These are phyloP conservation scores for Pantala flavescens DNA, from an alignment of 1,140 invertebrate genomes.

Conservation along the genomic window DNA sequence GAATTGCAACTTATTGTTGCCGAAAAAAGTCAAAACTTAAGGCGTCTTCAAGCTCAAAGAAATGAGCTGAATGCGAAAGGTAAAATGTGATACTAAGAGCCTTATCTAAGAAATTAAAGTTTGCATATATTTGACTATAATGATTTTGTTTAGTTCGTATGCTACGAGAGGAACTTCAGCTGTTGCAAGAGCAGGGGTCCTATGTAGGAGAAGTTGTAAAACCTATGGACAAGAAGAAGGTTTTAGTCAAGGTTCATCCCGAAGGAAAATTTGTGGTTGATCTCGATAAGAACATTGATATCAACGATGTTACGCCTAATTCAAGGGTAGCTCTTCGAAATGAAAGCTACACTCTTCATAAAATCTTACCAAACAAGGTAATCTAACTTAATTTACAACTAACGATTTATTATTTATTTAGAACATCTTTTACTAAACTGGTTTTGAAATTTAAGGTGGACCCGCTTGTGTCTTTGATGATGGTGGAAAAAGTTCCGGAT, in stretches of 20 bases:
- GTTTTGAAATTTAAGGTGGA: slow-evolving; percentile 58
- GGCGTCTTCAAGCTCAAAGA: slow-evolving; percentile 93
- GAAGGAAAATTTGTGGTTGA: slow-evolving; percentile 99
- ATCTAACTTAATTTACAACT: slow-evolving; percentile 17
- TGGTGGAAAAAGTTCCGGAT: slow-evolving; percentile 99
- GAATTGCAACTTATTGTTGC: slow-evolving; percentile 89
- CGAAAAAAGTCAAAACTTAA: slow-evolving; percentile 95
- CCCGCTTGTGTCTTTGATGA: slow-evolving; percentile 98
- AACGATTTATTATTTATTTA: slow-evolving; percentile 16
- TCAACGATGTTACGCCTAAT: slow-evolving; percentile 95
- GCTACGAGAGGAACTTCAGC: slow-evolving; percentile 92
- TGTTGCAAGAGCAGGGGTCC: slow-evolving; percentile 97
- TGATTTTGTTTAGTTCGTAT: slow-evolving; percentile 65
- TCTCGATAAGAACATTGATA: slow-evolving; percentile 98
- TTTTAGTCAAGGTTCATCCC: slow-evolving; percentile 98
- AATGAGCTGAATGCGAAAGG: slow-evolving; percentile 99
- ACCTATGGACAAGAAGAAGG: slow-evolving; percentile 99
- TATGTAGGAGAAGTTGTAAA: slow-evolving; percentile 99
- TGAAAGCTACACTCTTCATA: slow-evolving; percentile 97
- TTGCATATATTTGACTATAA: background rate
- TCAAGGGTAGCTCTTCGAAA: slow-evolving; percentile 95
- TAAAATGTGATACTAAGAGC: slow-evolving; percentile 30
- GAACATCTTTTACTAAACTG: background rate
- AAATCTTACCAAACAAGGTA: slow-evolving; percentile 96
- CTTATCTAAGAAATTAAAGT: background rate